Evolutionary conservation across 2,113 vertebrate species (phyloP), one percentile per base, ranked within the genome.

Genomic region (Dipodomys spectabilis): DNA sequence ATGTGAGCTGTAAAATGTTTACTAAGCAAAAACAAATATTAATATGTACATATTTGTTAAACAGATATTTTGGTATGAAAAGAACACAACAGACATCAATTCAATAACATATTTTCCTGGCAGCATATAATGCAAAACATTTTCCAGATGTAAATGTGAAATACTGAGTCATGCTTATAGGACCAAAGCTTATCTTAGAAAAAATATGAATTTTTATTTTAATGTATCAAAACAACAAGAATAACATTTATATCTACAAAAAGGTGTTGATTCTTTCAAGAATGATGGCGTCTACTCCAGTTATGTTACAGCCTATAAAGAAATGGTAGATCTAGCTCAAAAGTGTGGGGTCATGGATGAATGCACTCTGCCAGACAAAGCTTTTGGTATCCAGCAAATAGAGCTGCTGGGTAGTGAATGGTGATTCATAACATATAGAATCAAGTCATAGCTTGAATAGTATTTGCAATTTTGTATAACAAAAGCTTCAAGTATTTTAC

Each of bases 241-340:
- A n/a, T n/a, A n/a, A n/a, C n/a, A n/a, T n/a, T n/a, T n/a, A n/a
- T n/a, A n/a, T n/a, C n/a, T n/a, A n/a, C n/a, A n/a, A n/a, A n/a
- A n/a, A n/a, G n/a, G n/a, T n/a, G n/a, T n/a, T n/a, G n/a, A n/a
- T n/a, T n/a, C n/a, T n/a, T n/a, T n/a, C n/a, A 98, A 97, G 93
- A 39, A 97, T 64, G 98, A 98, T 91, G 98, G 98, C 0, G 82
- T 98, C 75, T 98, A 98, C 97, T 98, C 98, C 62, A 98, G 94
- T 32, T 98, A 98, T 90, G 98, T 98, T 90, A 98, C 92, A 69
- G 9, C 83, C 30, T 49, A 49, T 20, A 82, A 86, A 92, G 68
- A 35, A 69, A 84, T 67, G 98, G 98, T 39, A 97, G 95, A 89
- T 98, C 98, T 12, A 98, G 92, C 73, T 87, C 98, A 74, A 98